phyloP scores from a whole-genome alignment of 2,888 invertebrate genomes.

The Romanomermis culicivorax region DNA sequence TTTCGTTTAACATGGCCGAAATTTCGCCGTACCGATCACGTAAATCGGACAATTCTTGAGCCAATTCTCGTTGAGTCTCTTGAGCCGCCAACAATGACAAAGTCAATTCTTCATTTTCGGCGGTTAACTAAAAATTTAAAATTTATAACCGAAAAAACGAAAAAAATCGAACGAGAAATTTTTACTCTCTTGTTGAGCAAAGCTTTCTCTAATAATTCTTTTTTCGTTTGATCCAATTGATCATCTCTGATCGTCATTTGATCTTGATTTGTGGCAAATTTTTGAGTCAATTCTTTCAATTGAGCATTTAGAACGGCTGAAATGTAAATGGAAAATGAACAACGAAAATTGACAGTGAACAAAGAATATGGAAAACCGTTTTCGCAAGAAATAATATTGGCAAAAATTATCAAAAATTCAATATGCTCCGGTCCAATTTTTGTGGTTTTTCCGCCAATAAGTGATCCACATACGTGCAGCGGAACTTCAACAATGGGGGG shows the following conservation, averaged over 20 bases:
- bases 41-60: slow-evolving; percentile 51
- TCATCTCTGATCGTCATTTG: slow-evolving; percentile 60
- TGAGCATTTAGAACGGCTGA: slow-evolving; percentile 57
- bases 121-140: slow-evolving; percentile 40
- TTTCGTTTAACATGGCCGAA: slow-evolving; percentile 58
- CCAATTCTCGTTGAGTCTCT: slow-evolving; percentile 73
- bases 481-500: no score
- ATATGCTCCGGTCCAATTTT: no score
- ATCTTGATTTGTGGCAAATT: slow-evolving; percentile 37
- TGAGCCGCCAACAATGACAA: slow-evolving; percentile 62
- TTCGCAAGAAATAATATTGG: no score
- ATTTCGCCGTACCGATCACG: slow-evolving; percentile 51
- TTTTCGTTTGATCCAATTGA: slow-evolving; percentile 52
- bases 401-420: no score
- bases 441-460: no score
- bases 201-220: slow-evolving; percentile 35
- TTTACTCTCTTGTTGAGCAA: slow-evolving; percentile 28
- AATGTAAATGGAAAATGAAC: no score
- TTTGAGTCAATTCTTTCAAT: slow-evolving; percentile 35
- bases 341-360: no score
- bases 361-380: no score
- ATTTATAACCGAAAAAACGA: slow-evolving; percentile 3
- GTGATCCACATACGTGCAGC: no score
- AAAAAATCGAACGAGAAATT: slow-evolving; percentile 3
- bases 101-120: slow-evolving; percentile 66